Percentiles rank a stretch among this genome's conserved stretches.
These are phyloP conservation scores for Drosophila eugracilis DNA, from an alignment of 1,140 invertebrate genomes.

Conservation along the genomic window DNA sequence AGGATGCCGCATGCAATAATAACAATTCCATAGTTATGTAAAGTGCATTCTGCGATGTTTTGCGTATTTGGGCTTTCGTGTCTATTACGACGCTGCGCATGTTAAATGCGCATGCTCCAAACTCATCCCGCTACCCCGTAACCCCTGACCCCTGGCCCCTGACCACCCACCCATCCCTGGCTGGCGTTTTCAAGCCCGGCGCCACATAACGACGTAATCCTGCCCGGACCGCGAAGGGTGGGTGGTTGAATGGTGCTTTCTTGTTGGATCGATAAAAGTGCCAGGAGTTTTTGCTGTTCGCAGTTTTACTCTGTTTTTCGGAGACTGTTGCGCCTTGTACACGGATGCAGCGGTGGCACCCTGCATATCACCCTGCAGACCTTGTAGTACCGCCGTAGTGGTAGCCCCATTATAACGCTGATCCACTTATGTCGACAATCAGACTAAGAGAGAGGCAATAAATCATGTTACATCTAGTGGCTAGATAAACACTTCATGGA, in stretches of 20 bases:
- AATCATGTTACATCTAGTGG: constrained; percentile 45
- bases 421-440: constrained; percentile 58
- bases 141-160: constrained; percentile 6
- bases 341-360: constrained; percentile 1
- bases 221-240: constrained; percentile 17
- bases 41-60: constrained; percentile 62
- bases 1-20: constrained; percentile 14
- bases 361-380: no score
- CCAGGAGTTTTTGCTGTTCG: constrained; percentile 20
- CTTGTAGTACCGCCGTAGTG: background rate
- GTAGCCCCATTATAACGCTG: constrained; percentile 24
- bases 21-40: constrained; percentile 61
- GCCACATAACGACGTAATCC: constrained; percentile 77
- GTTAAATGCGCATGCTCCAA: constrained; percentile 52
- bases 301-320: constrained; percentile 13
- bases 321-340: constrained; percentile 42
- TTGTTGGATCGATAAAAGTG: constrained; percentile 79
- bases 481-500: constrained; percentile 67
- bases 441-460: constrained; percentile 38
- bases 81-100: constrained; percentile 45
- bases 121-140: background rate
- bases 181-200: constrained; percentile 40
- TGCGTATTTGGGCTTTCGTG: constrained; percentile 19
- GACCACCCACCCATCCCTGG: background rate
- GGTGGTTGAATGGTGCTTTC: constrained; percentile 3